These are phyloP conservation scores for Margarornis squamiger DNA, from an alignment of 2,797 vertebrate species.

Conservation along the genomic window DNA sequence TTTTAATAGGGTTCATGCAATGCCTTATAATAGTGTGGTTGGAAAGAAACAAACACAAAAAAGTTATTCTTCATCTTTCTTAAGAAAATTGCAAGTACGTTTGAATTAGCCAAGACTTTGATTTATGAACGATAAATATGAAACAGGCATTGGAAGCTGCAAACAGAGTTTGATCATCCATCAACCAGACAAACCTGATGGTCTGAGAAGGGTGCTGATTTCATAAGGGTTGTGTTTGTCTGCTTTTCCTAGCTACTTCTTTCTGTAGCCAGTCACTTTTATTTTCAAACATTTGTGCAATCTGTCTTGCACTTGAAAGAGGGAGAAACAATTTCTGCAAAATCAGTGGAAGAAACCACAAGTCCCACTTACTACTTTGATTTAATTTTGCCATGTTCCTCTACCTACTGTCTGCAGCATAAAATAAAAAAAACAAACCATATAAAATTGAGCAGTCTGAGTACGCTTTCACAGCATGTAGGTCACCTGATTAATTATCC, in stretches of 20 bases:
- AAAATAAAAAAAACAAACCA: background rate
- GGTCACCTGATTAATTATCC: background rate
- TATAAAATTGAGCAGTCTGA: background rate
- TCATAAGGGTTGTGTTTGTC: background rate
- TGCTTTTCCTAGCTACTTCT: background rate
- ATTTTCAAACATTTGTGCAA: background rate
- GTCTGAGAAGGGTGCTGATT: background rate
- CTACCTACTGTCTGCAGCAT: background rate
- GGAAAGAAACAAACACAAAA: background rate
- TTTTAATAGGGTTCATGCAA: background rate
- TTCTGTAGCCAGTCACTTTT: background rate
- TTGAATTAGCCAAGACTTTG: background rate
- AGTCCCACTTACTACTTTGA: background rate
- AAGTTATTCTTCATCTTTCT: background rate
- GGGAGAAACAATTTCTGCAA: background rate
- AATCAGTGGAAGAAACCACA: background rate
- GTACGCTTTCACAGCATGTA: rapidly evolving
- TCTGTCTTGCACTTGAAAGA: background rate
- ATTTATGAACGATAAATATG: background rate
- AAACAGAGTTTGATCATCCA: background rate
- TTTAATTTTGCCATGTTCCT: background rate
- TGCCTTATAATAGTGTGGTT: background rate
- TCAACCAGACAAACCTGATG: background rate
- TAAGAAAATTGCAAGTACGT: background rate
- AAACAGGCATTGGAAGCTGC: background rate